Conservation (phyloP, 1,140 invertebrate species). For the Cherax destructor region DNA sequence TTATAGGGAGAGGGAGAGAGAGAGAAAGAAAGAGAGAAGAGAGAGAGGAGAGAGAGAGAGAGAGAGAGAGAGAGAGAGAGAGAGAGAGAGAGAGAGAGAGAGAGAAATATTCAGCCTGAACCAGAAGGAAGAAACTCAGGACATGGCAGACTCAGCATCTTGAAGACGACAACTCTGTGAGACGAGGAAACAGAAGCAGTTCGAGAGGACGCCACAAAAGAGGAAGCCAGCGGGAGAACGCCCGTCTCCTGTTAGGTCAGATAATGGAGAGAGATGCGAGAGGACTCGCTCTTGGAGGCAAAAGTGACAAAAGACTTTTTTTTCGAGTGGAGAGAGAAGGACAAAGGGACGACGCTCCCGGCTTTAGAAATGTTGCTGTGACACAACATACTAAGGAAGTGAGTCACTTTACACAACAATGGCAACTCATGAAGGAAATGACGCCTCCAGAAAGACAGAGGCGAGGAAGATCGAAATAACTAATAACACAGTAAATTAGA, state of each 20-base stretch:
- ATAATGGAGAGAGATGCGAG: not conserved
- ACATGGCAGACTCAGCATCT: no score
- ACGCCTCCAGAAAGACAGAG: not conserved
- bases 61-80: no score
- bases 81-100: no score
- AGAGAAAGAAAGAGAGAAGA: no score
- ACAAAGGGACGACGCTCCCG: not conserved
- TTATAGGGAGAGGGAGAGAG: no score
- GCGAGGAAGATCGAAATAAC: not conserved
- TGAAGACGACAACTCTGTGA: no score
- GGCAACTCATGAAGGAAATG: not conserved
- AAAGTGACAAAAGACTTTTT: not conserved
- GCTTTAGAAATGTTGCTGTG: not conserved
- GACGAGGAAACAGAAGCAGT: no score
- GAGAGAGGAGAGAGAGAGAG: no score
- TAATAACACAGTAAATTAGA: no score
- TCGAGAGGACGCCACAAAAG: not conserved
- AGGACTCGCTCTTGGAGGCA: not conserved
- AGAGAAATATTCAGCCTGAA: no score
- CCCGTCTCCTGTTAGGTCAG: not conserved
- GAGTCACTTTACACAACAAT: not conserved
- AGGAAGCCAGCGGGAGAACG: not conserved
- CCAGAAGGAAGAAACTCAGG: no score
- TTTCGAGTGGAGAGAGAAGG: not conserved
- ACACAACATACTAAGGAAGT: not conserved